Conservation (phyloP, 2,888 invertebrate genomes). For the Yponomeuta malinellus region DNA sequence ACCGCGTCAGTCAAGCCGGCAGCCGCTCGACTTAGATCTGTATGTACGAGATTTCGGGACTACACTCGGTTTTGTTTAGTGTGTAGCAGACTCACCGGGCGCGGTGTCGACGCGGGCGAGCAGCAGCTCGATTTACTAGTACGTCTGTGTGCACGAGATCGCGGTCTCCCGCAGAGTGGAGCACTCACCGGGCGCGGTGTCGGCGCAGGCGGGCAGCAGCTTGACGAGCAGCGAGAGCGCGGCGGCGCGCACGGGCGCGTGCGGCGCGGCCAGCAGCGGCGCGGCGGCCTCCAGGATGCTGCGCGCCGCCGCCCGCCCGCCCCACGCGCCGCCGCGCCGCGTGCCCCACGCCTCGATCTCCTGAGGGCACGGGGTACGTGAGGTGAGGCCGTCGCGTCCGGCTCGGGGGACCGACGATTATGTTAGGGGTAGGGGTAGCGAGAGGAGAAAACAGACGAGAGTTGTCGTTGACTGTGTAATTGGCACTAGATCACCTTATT, state of each 20-base stretch:
- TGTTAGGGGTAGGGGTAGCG: too few species aligned
- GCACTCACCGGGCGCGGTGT: constrained; percentile 44
- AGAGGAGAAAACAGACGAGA: too few species aligned
- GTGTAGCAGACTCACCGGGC: too few species aligned
- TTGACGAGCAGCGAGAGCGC: constrained; percentile 79
- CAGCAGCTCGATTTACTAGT: constrained; percentile 37
- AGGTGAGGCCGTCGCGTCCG: background rate
- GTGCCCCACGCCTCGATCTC: constrained; percentile 64
- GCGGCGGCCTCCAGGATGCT: constrained; percentile 64
- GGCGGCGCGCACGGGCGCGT: constrained; percentile 76
- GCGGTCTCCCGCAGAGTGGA: too few species aligned
- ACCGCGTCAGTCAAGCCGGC: too few species aligned
- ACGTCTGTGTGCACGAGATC: too few species aligned
- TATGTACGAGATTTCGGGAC: too few species aligned
- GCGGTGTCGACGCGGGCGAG: constrained; percentile 36
- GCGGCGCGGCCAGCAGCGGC: constrained; percentile 62
- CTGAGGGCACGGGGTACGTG: constrained; percentile 28
- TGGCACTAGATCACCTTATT: too few species aligned
- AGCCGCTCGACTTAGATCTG: too few species aligned
- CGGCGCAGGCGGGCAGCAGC: constrained; percentile 52
- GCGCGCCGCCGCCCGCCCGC: constrained; percentile 42
- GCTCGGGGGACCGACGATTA: too few species aligned
- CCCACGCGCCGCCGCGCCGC: constrained; percentile 66
- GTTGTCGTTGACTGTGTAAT: too few species aligned
- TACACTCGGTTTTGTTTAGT: too few species aligned